A percentile compares a stretch with the other conserved stretches of the same genome.
Conservation (phyloP, 1,140 invertebrate genomes). For the Ridgeia piscesae region DNA sequence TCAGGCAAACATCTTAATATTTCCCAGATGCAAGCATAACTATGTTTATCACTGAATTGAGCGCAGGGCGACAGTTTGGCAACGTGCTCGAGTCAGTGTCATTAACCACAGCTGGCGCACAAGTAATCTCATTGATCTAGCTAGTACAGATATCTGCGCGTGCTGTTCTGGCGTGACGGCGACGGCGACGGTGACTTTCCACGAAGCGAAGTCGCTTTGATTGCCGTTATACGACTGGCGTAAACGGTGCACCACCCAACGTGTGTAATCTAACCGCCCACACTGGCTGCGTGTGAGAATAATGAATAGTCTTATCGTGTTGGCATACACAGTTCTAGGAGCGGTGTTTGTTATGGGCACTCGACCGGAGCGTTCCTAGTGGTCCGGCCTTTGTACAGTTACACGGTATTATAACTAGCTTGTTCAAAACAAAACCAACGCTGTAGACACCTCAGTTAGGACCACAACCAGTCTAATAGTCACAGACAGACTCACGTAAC, state of each 20-base stretch:
- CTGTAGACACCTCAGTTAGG: background rate
- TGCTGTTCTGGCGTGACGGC: background rate
- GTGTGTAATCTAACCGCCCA: background rate
- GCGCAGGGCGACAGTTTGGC: background rate
- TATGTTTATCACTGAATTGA: background rate
- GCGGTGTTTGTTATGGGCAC: background rate
- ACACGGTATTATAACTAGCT: background rate
- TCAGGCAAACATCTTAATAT: background rate
- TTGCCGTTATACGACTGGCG: background rate
- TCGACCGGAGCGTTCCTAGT: too few relatives aligned
- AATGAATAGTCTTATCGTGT: background rate
- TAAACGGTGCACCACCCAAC: background rate
- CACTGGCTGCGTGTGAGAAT: background rate
- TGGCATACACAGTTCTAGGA: background rate
- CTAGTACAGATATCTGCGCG: background rate
- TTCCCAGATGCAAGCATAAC: background rate
- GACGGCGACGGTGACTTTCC: background rate
- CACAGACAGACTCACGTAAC: background rate
- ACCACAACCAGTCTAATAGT: background rate
- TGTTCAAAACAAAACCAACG: background rate
- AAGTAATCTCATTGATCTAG: background rate
- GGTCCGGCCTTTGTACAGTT: background rate
- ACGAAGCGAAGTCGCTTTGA: background rate
- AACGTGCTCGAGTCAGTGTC: background rate
- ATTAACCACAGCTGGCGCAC: background rate